phyloP scores from a whole-genome alignment of 2,113 vertebrate genomes.

The Pelusios castaneus region DNA sequence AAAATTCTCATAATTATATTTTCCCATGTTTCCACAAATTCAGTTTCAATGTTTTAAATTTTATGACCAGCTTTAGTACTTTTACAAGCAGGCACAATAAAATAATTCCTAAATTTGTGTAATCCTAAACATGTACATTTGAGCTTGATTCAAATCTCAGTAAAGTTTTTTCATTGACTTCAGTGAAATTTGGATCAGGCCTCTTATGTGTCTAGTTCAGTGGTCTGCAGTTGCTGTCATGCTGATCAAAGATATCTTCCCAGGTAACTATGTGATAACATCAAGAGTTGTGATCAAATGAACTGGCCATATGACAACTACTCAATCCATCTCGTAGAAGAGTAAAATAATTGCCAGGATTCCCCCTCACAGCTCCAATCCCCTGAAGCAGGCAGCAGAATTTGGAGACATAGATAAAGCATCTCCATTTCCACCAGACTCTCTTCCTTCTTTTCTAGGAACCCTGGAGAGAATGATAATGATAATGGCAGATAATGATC shows the following conservation, averaged over 20 bases:
- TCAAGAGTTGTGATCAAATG: background rate
- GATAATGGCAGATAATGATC: background rate
- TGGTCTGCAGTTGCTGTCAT: background rate
- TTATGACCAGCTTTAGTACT: background rate
- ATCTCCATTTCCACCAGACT: background rate
- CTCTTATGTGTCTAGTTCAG: background rate
- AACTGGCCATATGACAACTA: background rate
- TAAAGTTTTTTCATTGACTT: background rate
- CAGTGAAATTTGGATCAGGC: background rate
- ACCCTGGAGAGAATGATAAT: background rate
- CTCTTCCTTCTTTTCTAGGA: background rate
- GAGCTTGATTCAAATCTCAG: background rate
- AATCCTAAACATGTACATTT: background rate
- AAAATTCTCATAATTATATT: too few species aligned
- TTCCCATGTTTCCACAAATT: background rate
- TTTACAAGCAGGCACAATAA: background rate
- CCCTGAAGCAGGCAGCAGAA: background rate
- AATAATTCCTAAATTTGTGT: background rate
- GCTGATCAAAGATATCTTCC: background rate
- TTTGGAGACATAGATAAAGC: background rate
- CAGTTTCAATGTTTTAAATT: background rate
- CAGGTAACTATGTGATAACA: background rate
- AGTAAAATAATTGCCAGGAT: background rate
- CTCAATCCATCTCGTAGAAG: fast-evolving
- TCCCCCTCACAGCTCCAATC: too few species aligned